These are phyloP conservation scores for Sternotherus odoratus DNA, from an alignment of 2,797 vertebrate species.

Conservation along the genomic window DNA sequence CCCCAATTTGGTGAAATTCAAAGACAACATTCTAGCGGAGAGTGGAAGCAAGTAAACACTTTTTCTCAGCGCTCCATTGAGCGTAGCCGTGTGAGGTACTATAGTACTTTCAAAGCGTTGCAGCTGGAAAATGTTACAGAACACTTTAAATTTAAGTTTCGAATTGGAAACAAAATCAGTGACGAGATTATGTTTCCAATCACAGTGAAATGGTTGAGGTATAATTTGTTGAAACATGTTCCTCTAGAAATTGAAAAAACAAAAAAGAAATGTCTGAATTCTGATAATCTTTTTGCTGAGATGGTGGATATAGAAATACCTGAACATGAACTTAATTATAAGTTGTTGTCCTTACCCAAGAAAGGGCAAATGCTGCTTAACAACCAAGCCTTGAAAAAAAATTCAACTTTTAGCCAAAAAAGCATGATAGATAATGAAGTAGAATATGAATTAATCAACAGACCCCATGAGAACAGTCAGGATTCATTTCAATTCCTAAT, in stretches of 20 bases:
- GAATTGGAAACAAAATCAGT: constrained; percentile 81
- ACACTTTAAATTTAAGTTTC: constrained; percentile 90
- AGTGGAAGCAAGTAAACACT: constrained; percentile 85
- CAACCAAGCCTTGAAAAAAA: constrained; percentile 80
- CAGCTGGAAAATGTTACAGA: constrained; percentile 84
- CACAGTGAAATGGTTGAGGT: constrained; percentile 87
- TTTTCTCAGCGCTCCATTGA: constrained; percentile 90
- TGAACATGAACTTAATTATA: constrained; percentile 86
- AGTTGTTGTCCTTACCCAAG: constrained; percentile 85
- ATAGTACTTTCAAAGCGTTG: constrained; percentile 84
- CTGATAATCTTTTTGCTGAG: constrained; percentile 82
- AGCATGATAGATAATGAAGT: constrained; percentile 84
- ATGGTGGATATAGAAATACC: constrained; percentile 78
- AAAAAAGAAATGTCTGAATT: constrained; percentile 83
- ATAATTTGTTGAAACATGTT: constrained; percentile 83
- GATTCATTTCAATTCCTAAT: constrained; percentile 90
- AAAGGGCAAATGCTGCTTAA: constrained; percentile 87
- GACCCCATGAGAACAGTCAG: constrained; percentile 79
- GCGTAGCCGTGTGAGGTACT: constrained; percentile 83
- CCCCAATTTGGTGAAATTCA: constrained; percentile 90
- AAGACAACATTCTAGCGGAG: constrained; percentile 81
- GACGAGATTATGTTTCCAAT: constrained; percentile 87
- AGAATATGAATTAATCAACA: constrained; percentile 85
- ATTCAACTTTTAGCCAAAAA: constrained; percentile 89
- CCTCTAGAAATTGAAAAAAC: constrained; percentile 85